These are phyloP conservation scores for Troides helena DNA, from an alignment of 2,888 invertebrate species.

Conservation along the genomic window DNA sequence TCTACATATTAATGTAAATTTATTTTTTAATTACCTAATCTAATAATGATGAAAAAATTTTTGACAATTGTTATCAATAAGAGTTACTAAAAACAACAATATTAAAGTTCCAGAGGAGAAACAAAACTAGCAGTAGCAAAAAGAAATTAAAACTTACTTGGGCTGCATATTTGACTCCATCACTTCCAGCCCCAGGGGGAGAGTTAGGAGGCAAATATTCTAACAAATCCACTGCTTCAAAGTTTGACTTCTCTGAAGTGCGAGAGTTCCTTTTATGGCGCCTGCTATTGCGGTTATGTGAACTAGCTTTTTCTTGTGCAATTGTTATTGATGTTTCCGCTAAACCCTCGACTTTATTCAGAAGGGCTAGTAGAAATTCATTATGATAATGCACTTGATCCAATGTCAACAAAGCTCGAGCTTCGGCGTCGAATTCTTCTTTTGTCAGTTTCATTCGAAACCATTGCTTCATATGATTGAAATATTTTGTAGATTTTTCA, in stretches of 20 bases:
- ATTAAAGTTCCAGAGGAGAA: no score
- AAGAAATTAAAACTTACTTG: conserved; percentile 50
- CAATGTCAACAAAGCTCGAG: conserved; percentile 84
- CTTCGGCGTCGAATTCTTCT: conserved; percentile 91
- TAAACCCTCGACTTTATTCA: conserved; percentile 85
- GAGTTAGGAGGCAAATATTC: conserved; percentile 81
- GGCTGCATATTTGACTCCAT: conserved; percentile 73
- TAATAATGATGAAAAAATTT: no score
- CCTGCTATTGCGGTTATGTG: conserved; percentile 68
- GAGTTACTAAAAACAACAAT: no score
- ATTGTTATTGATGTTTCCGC: conserved; percentile 69
- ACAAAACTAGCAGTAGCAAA: no score
- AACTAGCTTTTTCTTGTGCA: conserved; percentile 66
- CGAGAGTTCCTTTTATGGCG: conserved; percentile 78
- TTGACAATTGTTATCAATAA: no score
- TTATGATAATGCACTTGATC: conserved; percentile 92
- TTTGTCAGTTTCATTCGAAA: conserved; percentile 87
- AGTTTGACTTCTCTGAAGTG: conserved; percentile 79
- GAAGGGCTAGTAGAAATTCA: conserved; percentile 88
- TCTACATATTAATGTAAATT: no score
- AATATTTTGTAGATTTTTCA: conserved; percentile 85
- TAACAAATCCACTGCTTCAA: conserved; percentile 81
- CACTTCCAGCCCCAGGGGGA: conserved; percentile 74
- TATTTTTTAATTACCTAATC: no score
- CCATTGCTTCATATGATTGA: conserved; percentile 87